Base-by-base conservation (phyloP, 23 tunicate species). In the Phallusia fumigata region DNA sequence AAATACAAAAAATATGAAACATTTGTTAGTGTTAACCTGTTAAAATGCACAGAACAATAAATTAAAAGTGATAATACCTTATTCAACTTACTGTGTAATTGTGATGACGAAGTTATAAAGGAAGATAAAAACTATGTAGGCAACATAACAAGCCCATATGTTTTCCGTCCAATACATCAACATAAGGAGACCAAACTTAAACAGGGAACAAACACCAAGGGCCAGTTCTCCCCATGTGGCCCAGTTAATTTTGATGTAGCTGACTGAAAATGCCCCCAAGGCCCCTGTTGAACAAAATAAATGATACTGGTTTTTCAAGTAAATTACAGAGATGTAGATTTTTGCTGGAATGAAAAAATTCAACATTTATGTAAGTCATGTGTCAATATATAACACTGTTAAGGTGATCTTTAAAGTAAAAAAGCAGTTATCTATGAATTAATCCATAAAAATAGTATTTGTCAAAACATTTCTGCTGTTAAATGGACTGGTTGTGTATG, bases 41-140 rank as follows among this genome's bases (percentile, higher is more conserved):
- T n/a, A n/a, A n/a, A n/a, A n/a, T n/a, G n/a, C 47, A 10, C 5
- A 3, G 47, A 40, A 3, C 8, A 10, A 40, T 40, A 40, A 40
- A 40, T 40, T 40, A 40, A 40, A 10, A 5, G 8, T 40, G 10
- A 40, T 40, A 40, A 40, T 3, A 40, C 47, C 10, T 40, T 40
- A 58, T 58, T 58, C 8, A 6, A 58, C 97, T 87, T 76, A 92
- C 93, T 94, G 98, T 0, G 94, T 31, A 72, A 94, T 80, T 1
- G 98, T 94, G 65, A 89, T 94, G 79, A 94, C 90, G 33, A 89
- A 82, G 82, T 94, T 86, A 80, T 89, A 89, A 11, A 89, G 75
- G 21, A 81, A 77, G 31, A 86, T 89, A 36, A 90, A 94, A 0
- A 74, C 78, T 19, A 94, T 79, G 53, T 94, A 94, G 21, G 86